phyloP scores from a whole-genome alignment of 2,888 invertebrate species.

The Reticulitermes lucifugus region DNA sequence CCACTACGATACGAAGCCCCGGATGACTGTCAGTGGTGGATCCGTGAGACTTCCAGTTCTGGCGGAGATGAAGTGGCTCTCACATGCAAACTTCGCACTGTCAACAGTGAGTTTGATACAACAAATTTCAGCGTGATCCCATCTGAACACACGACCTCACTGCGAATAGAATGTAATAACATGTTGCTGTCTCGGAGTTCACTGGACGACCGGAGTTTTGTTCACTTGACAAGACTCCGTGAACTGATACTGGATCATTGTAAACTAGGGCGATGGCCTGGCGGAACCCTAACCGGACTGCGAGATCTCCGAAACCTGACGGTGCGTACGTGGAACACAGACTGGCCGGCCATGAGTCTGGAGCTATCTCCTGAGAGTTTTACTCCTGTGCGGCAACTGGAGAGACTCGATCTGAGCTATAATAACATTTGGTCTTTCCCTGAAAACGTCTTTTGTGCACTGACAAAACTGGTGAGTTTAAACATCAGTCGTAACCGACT shows the following conservation, averaged over 20 bases:
- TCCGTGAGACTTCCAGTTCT: conserved; percentile 66
- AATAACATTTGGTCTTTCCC: conserved; percentile 93
- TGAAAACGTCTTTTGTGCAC: conserved; percentile 84
- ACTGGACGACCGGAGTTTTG: conserved; percentile 80
- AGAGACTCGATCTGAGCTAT: conserved; percentile 85
- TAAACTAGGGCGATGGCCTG: conserved; percentile 86
- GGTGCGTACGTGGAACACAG: conserved; percentile 84
- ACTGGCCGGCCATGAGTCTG: conserved; percentile 86
- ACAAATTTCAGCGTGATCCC: conserved; percentile 91
- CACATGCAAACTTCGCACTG: conserved; percentile 83
- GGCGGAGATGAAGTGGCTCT: conserved; percentile 76
- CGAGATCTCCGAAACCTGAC: conserved; percentile 86
- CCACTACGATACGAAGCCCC: conserved; percentile 80
- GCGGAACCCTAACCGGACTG: conserved; percentile 82
- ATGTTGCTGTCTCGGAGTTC: conserved; percentile 84
- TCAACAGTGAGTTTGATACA: conserved; percentile 88
- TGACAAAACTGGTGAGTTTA: conserved; percentile 81
- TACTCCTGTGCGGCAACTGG: conserved; percentile 80
- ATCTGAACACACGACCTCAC: conserved; percentile 82
- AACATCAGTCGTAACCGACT: conserved; percentile 90
- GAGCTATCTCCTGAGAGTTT: conserved; percentile 86
- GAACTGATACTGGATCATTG: conserved; percentile 87
- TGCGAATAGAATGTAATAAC: conserved; percentile 84
- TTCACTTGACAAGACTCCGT: conserved; percentile 82
- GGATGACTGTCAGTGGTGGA: conserved; percentile 87